phyloP scores from a whole-genome alignment of 2,113 vertebrate species.

The Xyliphius kryptos region DNA sequence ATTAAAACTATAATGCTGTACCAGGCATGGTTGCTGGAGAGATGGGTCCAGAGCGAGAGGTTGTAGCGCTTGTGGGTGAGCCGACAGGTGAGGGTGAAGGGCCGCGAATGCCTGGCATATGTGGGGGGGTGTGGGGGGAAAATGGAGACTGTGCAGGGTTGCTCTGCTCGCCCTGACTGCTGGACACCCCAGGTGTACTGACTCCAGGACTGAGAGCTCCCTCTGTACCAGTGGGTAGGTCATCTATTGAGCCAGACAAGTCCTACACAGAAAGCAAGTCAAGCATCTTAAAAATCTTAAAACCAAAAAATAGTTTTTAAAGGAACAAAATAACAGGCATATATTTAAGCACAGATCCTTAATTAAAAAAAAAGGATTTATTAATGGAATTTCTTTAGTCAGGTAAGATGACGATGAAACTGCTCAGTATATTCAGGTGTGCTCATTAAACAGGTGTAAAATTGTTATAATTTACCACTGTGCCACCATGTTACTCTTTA shows the following conservation, averaged over 20 bases:
- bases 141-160: slow-evolving; percentile 98
- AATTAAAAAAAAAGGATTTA: too few relatives aligned
- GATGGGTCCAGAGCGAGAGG: slow-evolving; percentile 89
- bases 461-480: too few relatives aligned
- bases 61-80: slow-evolving; percentile 90
- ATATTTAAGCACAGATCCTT: too few relatives aligned
- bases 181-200: slow-evolving; percentile 96
- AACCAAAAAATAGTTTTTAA: too few relatives aligned
- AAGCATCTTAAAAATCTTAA: too few relatives aligned
- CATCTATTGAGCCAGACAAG: slow-evolving; percentile 95
- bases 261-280: slow-evolving; percentile 63
- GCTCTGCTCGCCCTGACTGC: slow-evolving; percentile 97
- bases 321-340: too few relatives aligned
- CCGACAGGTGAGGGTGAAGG: slow-evolving; percentile 96
- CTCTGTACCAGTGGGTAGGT: slow-evolving; percentile 93
- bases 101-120: slow-evolving; percentile 92
- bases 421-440: too few relatives aligned
- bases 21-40: slow-evolving; percentile 96
- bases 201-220: slow-evolving; percentile 94
- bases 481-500: too few relatives aligned
- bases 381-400: too few relatives aligned
- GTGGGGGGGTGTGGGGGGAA: slow-evolving; percentile 97
- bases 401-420: too few relatives aligned
- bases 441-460: too few relatives aligned
- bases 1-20: slow-evolving; percentile 40